Percentiles rank a stretch among this genome's conserved stretches.
Evolutionary conservation across 2,113 vertebrate species (phyloP).

Genomic region (Cebus imitator): DNA sequence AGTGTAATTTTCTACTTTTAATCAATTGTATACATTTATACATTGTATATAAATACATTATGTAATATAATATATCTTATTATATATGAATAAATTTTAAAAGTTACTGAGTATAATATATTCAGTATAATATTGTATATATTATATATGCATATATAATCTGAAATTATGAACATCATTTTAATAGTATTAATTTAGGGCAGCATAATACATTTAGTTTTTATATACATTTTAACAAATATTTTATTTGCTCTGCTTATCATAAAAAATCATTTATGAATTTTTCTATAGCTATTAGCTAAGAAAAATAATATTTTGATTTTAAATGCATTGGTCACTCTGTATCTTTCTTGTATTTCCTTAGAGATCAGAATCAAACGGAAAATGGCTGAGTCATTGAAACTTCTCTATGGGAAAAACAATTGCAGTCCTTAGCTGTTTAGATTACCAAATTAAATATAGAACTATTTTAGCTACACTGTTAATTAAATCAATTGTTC

Average conservation of each 20-base stretch:
- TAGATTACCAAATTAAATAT: neutral
- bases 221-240: neutral
- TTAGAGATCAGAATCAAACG: neutral
- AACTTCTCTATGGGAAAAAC: neutral
- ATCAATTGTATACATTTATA: neutral
- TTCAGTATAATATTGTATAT: neutral
- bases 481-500: neutral
- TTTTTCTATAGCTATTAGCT: neutral
- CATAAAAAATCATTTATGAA: neutral
- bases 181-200: neutral
- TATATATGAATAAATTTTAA: neutral
- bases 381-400: neutral
- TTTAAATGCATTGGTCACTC: neutral
- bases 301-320: neutral
- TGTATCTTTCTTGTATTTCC: neutral
- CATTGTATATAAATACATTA: neutral
- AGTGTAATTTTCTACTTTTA: neutral
- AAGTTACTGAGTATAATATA: neutral
- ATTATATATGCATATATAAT: neutral
- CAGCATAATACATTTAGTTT: neutral
- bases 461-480: neutral
- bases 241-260: neutral
- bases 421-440: neutral
- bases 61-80: neutral
- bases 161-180: neutral